These are phyloP conservation scores for Ctenochaetus hawaiiensis DNA, from an alignment of 2,797 vertebrate genomes.

Conservation along the genomic window DNA sequence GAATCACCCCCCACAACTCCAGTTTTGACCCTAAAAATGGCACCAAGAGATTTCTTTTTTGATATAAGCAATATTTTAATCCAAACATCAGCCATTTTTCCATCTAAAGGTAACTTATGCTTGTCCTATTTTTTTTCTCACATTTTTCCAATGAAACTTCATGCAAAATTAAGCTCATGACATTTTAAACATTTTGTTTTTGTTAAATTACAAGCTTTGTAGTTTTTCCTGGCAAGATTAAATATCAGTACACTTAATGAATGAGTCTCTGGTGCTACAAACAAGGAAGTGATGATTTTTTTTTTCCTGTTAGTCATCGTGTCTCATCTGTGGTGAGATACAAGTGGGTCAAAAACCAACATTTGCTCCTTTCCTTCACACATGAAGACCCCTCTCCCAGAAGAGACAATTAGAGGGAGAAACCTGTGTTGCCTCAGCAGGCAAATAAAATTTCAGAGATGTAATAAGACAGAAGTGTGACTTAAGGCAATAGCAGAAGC, in stretches of 20 bases:
- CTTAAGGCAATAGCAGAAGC: slow-evolving; percentile 61
- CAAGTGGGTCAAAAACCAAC: slow-evolving; percentile 64
- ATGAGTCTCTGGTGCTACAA: background rate
- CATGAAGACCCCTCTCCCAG: slow-evolving; percentile 64
- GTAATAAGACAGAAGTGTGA: slow-evolving; percentile 71
- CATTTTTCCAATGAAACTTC: background rate
- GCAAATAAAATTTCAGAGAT: slow-evolving; percentile 64
- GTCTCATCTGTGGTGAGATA: slow-evolving; percentile 52
- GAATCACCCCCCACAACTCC: background rate
- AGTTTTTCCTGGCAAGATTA: background rate
- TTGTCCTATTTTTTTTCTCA: background rate
- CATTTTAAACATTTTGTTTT: background rate
- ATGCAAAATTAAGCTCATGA: background rate
- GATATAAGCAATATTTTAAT: slow-evolving; percentile 4
- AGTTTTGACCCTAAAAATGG: slow-evolving; percentile 4
- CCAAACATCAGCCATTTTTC: background rate
- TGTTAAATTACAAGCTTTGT: background rate
- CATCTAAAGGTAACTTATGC: background rate
- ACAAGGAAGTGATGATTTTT: slow-evolving; percentile 4
- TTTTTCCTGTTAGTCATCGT: slow-evolving; percentile 28
- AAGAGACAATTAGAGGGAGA: slow-evolving; percentile 80
- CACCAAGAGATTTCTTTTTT: background rate
- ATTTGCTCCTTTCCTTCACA: slow-evolving; percentile 46
- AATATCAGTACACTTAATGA: background rate
- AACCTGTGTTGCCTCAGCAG: slow-evolving; percentile 62